These are phyloP conservation scores for Craniophora ligustri DNA, from an alignment of 2,888 invertebrate genomes.

Conservation along the genomic window DNA sequence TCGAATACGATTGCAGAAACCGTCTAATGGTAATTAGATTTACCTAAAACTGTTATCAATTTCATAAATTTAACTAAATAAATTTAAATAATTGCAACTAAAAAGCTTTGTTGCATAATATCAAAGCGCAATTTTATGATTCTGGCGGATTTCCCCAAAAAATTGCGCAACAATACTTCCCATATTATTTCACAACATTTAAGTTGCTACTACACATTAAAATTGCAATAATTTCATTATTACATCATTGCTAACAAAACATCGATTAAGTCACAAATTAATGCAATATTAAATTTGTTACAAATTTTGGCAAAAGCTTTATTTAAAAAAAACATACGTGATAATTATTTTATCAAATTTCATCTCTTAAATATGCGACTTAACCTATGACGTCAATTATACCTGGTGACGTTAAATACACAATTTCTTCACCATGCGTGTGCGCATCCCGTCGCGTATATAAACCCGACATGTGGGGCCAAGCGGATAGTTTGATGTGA, in stretches of 20 bases:
- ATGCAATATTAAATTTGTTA: not conserved
- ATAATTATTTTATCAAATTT: not conserved
- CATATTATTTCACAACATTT: not conserved
- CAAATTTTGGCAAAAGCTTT: not conserved
- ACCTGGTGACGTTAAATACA: not conserved
- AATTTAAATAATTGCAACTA: too few species aligned
- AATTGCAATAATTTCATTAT: not conserved
- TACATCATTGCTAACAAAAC: not conserved
- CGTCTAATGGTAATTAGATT: too few species aligned
- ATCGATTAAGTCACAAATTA: too few species aligned
- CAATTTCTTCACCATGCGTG: not conserved
- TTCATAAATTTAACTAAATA: too few species aligned
- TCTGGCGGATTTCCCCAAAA: too few species aligned
- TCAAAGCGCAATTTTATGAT: too few species aligned
- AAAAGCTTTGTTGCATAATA: too few species aligned
- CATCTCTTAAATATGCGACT: constrained; percentile 10
- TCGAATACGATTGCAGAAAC: too few species aligned
- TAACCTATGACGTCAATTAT: constrained; percentile 16
- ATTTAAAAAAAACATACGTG: not conserved
- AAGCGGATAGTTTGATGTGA: constrained; percentile 2
- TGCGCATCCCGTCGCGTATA: not conserved
- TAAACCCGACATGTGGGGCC: constrained; percentile 1
- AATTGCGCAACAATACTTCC: too few species aligned
- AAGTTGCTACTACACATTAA: not conserved
- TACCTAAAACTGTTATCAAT: too few species aligned